Base-by-base conservation (phyloP, 2,797 vertebrate species). In the Fratercula arctica region DNA sequence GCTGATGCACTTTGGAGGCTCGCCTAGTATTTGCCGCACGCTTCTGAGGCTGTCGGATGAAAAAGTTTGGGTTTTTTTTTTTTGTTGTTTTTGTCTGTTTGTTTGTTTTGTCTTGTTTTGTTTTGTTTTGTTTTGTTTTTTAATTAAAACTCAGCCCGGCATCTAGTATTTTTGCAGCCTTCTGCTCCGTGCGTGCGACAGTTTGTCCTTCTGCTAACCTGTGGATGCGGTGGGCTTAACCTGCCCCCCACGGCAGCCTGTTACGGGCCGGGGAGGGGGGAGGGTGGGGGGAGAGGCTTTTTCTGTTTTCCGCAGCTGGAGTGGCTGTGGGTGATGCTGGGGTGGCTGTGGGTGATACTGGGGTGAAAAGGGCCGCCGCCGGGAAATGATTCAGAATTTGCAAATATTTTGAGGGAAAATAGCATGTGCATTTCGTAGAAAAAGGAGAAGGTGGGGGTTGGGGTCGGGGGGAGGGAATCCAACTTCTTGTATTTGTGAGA, bases 1-100 rank as follows among this genome's bases (percentile, higher is more conserved):
- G n/a, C 21, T 13, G 16, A 25, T 3, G 10, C 10, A 2, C 60
- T 60, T 9, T 1, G 43, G n/a, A 8, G 21, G 4, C 16, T 53
- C 5, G 9, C 7, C 45, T 16, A 0, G 0, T 13, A 4, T 6
- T 24, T 8, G 20, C 29, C 5, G 4, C 11, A 2, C 1, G 0
- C 12, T 35, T 16, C 25, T 6, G 25, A 51, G 24, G 67, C 54
- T 10, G 6, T 3, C 1, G 3, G 45, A 23, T 15, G 13, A 25
- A 46, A 50, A 64, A 35, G 13, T 45, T 45, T 45, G 45, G 43
- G 45, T 4, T 45, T 45, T 19, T 45, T 45, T 45, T 18, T 7
- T 43, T 43, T 43, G 18, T 45, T 9, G 8, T 43, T 43, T 43
- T 43, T 18, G 41, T 45, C 10, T 45, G 9, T 45, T 46, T 46